These are phyloP conservation scores for Hirtodrosophila duncani DNA, from an alignment of 2,888 invertebrate genomes.

Conservation along the genomic window DNA sequence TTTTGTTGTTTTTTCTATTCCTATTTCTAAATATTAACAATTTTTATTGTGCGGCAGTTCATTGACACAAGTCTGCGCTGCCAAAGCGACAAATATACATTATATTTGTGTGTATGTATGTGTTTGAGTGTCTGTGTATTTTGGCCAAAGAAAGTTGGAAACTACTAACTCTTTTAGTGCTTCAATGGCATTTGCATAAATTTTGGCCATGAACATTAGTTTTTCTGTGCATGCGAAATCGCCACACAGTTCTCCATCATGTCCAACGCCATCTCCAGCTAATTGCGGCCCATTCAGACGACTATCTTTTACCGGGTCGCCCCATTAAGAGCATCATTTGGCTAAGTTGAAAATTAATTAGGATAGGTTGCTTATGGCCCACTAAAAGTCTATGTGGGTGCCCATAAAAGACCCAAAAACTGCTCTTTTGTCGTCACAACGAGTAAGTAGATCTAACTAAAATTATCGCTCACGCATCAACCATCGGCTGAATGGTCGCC, in stretches of 20 bases:
- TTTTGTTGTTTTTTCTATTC: conserved; percentile 19
- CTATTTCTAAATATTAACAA: conserved; percentile 54
- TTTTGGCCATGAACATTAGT: no score
- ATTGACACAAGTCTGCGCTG: conserved; percentile 50
- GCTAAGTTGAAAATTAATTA: conserved; percentile 59
- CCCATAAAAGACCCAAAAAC: no score
- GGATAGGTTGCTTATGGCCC: conserved; percentile 49
- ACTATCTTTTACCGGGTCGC: conserved; percentile 40
- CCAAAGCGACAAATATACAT: conserved; percentile 13
- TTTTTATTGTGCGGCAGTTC: conserved; percentile 46
- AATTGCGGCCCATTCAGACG: conserved; percentile 65
- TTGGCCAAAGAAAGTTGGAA: conserved; percentile 56
- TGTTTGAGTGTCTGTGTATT: conserved; percentile 24
- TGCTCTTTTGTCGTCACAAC: background rate
- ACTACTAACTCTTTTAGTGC: conserved; percentile 28
- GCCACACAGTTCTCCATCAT: conserved; percentile 52
- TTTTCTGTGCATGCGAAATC: no score
- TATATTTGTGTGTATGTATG: conserved; percentile 16
- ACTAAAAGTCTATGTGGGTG: conserved; percentile 45
- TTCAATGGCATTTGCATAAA: conserved; percentile 53
- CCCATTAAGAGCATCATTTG: conserved; percentile 65
- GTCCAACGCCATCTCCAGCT: conserved; percentile 37
- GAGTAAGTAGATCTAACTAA: conserved; percentile 8
- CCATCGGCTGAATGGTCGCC: conserved; percentile 1
- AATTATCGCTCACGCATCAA: conserved; percentile 28